A percentile compares a stretch with the other conserved stretches of the same genome.
Conservation (phyloP, 2,888 invertebrate species). For the Drosophila siamana region DNA sequence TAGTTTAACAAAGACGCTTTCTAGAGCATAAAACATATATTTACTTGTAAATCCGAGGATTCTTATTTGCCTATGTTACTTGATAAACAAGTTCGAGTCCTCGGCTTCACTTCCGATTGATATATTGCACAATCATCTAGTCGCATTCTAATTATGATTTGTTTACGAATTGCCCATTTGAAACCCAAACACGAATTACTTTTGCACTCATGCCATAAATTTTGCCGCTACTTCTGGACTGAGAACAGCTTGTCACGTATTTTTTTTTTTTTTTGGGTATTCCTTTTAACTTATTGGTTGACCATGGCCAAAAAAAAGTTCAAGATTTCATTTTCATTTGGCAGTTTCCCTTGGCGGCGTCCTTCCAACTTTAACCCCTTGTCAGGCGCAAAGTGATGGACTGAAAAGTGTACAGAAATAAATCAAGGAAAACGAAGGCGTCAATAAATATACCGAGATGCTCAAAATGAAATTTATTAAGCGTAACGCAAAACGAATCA, state of each 20-base stretch:
- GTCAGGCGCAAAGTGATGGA: slow-evolving; percentile 12
- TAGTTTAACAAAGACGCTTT: too few species aligned
- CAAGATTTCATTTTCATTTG: neutral
- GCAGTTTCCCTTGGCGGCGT: slow-evolving; percentile 1
- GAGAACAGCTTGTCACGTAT: neutral
- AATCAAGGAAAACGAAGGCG: slow-evolving; percentile 33
- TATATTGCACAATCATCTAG: neutral
- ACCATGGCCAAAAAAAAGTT: neutral
- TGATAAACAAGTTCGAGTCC: neutral
- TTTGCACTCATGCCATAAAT: slow-evolving; percentile 13
- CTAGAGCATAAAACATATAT: too few species aligned
- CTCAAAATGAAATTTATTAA: slow-evolving; percentile 41
- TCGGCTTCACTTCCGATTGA: neutral
- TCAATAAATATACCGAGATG: slow-evolving; percentile 33
- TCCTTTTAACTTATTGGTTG: slow-evolving; percentile 3
- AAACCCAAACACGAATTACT: neutral
- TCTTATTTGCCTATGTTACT: too few species aligned
- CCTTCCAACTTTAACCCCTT: neutral
- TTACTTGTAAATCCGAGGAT: too few species aligned
- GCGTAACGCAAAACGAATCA: slow-evolving; percentile 33
- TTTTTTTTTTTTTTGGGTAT: slow-evolving; percentile 1
- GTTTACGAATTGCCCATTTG: neutral
- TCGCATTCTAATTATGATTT: neutral
- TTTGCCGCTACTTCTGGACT: neutral
- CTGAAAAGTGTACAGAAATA: slow-evolving; percentile 27